phyloP scores from a whole-genome alignment of 2,888 invertebrate genomes.

The Lampropteryx suffumata region DNA sequence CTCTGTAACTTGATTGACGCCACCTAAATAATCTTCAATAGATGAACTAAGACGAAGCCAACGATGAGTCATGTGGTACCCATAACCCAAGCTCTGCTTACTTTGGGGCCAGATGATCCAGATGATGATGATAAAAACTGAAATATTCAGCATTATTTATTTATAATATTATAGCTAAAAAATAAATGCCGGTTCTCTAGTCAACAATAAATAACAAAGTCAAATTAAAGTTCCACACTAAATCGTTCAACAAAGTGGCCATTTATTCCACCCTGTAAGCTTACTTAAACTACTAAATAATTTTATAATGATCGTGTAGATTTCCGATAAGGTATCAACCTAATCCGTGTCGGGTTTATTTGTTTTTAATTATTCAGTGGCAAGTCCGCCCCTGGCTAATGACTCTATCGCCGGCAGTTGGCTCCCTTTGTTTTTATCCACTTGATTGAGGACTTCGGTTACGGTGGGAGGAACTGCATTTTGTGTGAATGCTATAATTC shows the following conservation, averaged over 20 bases:
- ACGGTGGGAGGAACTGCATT: slow-evolving; percentile 26
- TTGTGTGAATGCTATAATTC: neutral
- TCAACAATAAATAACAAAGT: slow-evolving; percentile 9
- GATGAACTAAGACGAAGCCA: too few species aligned
- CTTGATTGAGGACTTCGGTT: slow-evolving; percentile 52
- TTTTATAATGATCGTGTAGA: slow-evolving; percentile 67
- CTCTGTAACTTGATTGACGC: too few species aligned
- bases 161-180: too few species aligned
- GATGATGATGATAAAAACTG: too few species aligned
- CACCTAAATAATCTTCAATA: too few species aligned
- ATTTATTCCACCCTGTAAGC: slow-evolving; percentile 42
- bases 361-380: slow-evolving; percentile 80
- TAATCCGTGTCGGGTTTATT: slow-evolving; percentile 79
- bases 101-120: too few species aligned
- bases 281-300: slow-evolving; percentile 62
- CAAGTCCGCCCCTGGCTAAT: slow-evolving; percentile 77
- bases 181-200: neutral
- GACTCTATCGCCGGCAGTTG: slow-evolving; percentile 76
- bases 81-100: too few species aligned
- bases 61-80: too few species aligned
- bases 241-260: slow-evolving; percentile 9
- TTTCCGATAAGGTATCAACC: slow-evolving; percentile 56
- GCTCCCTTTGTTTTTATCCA: slow-evolving; percentile 67
- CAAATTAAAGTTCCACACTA: slow-evolving; percentile 7
- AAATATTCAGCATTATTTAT: too few species aligned